Evolutionary conservation across 2,888 invertebrate species (phyloP).

Genomic region (Tigriopus californicus): DNA sequence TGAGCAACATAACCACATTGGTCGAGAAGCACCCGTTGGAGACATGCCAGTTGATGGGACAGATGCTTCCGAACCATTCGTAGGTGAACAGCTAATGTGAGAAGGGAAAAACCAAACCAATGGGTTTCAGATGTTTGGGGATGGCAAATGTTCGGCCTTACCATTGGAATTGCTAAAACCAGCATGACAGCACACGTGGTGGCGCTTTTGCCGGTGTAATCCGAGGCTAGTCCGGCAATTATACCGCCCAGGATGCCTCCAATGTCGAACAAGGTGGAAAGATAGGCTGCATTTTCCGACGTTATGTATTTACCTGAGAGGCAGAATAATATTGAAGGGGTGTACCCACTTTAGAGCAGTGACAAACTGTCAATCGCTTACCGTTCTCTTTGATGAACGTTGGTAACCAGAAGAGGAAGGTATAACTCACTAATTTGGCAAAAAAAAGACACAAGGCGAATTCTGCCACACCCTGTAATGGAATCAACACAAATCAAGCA

Average conservation of each 20-base stretch:
- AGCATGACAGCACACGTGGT: conserved; percentile 69
- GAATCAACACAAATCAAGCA: too few species aligned
- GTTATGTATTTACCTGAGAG: background rate
- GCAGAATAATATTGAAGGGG: too few species aligned
- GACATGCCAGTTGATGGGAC: background rate
- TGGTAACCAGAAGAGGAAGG: conserved; percentile 91
- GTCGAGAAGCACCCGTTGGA: background rate
- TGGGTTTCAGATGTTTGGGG: conserved; percentile 10
- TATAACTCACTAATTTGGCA: conserved; percentile 88
- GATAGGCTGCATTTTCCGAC: conserved; percentile 34
- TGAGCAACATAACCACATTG: conserved; percentile 35
- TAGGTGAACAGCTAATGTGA: conserved; percentile 21
- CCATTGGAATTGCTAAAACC: conserved; percentile 57
- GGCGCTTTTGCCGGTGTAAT: conserved; percentile 63
- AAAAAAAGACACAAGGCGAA: conserved; percentile 85
- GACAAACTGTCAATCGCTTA: conserved; percentile 32
- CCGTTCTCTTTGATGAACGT: conserved; percentile 64
- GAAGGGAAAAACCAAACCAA: too few species aligned
- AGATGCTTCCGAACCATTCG: conserved; percentile 18
- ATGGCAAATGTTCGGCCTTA: conserved; percentile 31
- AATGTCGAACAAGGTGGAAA: conserved; percentile 65
- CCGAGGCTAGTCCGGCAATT: conserved; percentile 64
- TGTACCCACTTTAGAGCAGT: too few species aligned
- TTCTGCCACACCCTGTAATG: conserved; percentile 57
- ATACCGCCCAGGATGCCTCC: conserved; percentile 82